Evolutionary conservation across 2,888 invertebrate species (phyloP).

Genomic region (Agrenia bidenticulata): DNA sequence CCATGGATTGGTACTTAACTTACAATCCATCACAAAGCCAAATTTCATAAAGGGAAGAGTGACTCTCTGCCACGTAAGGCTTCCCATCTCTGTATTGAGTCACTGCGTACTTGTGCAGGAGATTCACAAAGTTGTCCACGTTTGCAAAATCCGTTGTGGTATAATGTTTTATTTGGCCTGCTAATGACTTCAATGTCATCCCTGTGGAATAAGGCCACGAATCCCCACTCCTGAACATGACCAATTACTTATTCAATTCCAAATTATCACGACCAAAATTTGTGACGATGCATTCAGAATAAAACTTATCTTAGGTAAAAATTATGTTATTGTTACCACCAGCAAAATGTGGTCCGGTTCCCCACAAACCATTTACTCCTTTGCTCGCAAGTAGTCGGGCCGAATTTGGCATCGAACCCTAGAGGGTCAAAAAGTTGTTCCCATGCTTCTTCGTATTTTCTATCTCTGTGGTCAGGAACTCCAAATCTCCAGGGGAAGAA

Average conservation of each 20-base stretch:
- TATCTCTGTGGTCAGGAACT: slow-evolving; percentile 33
- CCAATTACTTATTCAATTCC: not conserved
- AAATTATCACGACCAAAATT: not conserved
- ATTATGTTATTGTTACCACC: slow-evolving; percentile 51
- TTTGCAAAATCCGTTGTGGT: slow-evolving; percentile 24
- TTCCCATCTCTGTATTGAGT: slow-evolving; percentile 49
- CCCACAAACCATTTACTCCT: slow-evolving; percentile 49
- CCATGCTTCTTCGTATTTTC: slow-evolving; percentile 42
- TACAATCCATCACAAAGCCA: slow-evolving; percentile 50
- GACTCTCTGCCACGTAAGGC: slow-evolving; percentile 51
- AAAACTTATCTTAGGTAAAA: no score
- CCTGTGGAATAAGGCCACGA: slow-evolving; percentile 51
- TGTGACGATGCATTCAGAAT: slow-evolving; percentile 6
- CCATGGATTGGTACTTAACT: slow-evolving; percentile 6
- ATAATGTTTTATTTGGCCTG: slow-evolving; percentile 43
- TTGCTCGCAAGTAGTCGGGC: slow-evolving; percentile 49
- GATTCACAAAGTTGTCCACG: slow-evolving; percentile 37
- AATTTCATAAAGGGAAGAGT: slow-evolving; percentile 38
- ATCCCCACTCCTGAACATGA: slow-evolving; percentile 46
- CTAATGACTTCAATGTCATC: slow-evolving; percentile 41
- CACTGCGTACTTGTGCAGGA: slow-evolving; percentile 44
- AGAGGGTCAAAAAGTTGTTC: slow-evolving; percentile 40
- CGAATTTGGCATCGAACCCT: slow-evolving; percentile 42
- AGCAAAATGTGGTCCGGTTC: slow-evolving; percentile 46
- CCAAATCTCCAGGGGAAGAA: slow-evolving; percentile 48